Percentiles rank a stretch among this genome's conserved stretches.
phyloP scores from a whole-genome alignment of 2,888 invertebrate species.

The Drosophila quasianomalipes region DNA sequence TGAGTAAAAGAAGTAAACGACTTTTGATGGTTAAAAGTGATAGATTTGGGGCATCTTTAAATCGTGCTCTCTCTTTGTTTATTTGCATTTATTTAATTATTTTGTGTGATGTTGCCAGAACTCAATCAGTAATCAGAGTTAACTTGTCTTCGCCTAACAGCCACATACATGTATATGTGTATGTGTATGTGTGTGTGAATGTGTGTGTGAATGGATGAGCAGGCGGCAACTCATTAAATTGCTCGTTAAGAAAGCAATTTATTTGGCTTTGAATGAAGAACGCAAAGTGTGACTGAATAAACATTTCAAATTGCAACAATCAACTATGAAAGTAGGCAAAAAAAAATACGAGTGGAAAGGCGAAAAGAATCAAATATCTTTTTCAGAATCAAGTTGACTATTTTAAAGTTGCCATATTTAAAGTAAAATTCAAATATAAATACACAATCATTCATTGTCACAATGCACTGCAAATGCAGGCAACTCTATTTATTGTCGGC shows the following conservation, averaged over 20 bases:
- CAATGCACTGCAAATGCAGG: neutral
- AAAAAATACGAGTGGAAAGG: neutral
- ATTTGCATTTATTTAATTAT: conserved; percentile 2
- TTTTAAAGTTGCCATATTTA: neutral
- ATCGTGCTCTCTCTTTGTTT: neutral
- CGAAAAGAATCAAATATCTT: neutral
- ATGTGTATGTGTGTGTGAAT: neutral
- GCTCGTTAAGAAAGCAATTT: conserved; percentile 5
- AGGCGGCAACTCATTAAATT: conserved; percentile 1
- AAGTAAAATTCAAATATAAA: neutral
- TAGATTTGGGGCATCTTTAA: neutral
- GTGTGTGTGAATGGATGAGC: neutral
- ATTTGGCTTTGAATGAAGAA: neutral
- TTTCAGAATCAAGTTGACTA: neutral
- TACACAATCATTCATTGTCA: neutral
- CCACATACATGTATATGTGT: neutral
- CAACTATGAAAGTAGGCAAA: neutral
- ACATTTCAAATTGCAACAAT: neutral
- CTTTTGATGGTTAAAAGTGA: neutral
- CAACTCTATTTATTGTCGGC: conserved; percentile 10
- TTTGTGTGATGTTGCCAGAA: neutral
- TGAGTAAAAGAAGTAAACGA: neutral
- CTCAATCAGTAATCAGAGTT: conserved; percentile 2
- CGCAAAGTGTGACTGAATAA: neutral
- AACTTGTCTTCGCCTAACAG: neutral